A percentile compares a stretch with the other conserved stretches of the same genome.
Evolutionary conservation across 2,797 vertebrate species (phyloP).

Genomic region (Lindbergichthys nudifrons): DNA sequence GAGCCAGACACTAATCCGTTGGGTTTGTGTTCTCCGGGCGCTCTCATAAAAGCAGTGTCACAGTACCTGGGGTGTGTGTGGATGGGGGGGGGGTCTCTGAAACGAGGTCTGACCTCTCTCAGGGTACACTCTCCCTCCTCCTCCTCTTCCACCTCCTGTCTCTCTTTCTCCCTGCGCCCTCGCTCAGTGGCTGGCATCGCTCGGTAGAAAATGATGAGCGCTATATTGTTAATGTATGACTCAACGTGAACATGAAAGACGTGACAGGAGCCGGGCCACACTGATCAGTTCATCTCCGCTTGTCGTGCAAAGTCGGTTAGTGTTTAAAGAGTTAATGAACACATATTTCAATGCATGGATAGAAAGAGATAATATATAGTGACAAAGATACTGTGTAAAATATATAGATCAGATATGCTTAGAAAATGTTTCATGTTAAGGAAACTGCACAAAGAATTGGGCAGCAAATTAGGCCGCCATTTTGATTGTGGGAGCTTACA

Average conservation of each 20-base stretch:
- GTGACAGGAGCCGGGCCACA: constrained; percentile 36
- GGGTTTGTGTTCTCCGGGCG: constrained; percentile 77
- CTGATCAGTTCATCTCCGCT: constrained; percentile 18
- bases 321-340: background rate
- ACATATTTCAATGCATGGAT: constrained; percentile 1
- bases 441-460: constrained; percentile 21
- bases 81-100: constrained; percentile 73
- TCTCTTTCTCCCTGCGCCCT: constrained; percentile 33
- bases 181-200: constrained; percentile 22
- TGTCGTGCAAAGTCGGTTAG: constrained; percentile 7
- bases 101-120: constrained; percentile 84
- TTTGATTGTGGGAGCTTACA: constrained; percentile 57
- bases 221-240: constrained; percentile 50
- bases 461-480: constrained; percentile 54
- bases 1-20: constrained; percentile 79
- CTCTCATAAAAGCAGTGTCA: constrained; percentile 78
- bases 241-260: constrained; percentile 44
- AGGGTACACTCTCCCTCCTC: constrained; percentile 68
- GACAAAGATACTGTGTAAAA: constrained; percentile 17
- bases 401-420: constrained; percentile 18
- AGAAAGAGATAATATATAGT: background rate
- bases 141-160: constrained; percentile 47
- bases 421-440: constrained; percentile 22
- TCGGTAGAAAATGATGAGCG: constrained; percentile 32
- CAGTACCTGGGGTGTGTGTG: constrained; percentile 80